A percentile compares a stretch with the other conserved stretches of the same genome.
Evolutionary conservation across 2,797 vertebrate species (phyloP).

Genomic region (Taeniopygia guttata): DNA sequence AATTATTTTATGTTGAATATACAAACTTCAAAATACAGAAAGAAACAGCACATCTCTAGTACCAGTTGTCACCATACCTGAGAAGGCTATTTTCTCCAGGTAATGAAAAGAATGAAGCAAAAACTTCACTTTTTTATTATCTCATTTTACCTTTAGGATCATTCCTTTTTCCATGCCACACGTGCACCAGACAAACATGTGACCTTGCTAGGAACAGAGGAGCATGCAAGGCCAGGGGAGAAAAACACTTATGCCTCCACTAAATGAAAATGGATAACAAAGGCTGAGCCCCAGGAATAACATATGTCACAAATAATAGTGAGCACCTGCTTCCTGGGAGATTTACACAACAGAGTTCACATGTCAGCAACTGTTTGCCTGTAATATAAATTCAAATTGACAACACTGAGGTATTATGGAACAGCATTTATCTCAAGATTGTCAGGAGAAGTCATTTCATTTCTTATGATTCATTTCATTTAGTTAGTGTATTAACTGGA

Average conservation of each 20-base stretch:
- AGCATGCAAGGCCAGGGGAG: not conserved
- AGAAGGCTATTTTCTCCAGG: not conserved
- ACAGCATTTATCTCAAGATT: conserved; percentile 58
- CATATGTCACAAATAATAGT: not conserved
- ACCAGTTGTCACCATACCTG: not conserved
- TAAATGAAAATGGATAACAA: conserved; percentile 4
- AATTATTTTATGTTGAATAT: not conserved
- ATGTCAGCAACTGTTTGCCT: conserved; percentile 28
- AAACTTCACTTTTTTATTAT: not conserved
- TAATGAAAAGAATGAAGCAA: not conserved
- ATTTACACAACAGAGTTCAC: conserved; percentile 54
- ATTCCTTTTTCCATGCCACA: not conserved
- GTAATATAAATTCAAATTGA: conserved; percentile 67
- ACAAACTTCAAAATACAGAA: not conserved
- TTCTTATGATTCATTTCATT: conserved; percentile 71
- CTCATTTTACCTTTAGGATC: not conserved
- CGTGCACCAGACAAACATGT: not conserved
- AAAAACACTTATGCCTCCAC: not conserved
- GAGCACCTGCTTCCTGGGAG: not conserved
- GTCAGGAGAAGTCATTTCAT: conserved; percentile 67
- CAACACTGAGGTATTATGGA: conserved; percentile 39
- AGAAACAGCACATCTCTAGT: not conserved
- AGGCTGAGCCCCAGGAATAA: not conserved
- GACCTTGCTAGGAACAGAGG: not conserved
- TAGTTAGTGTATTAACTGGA: conserved; percentile 63